These are phyloP conservation scores for Caenorhabditis sp. DNA, from an alignment of 2,888 invertebrate genomes.

Conservation along the genomic window DNA sequence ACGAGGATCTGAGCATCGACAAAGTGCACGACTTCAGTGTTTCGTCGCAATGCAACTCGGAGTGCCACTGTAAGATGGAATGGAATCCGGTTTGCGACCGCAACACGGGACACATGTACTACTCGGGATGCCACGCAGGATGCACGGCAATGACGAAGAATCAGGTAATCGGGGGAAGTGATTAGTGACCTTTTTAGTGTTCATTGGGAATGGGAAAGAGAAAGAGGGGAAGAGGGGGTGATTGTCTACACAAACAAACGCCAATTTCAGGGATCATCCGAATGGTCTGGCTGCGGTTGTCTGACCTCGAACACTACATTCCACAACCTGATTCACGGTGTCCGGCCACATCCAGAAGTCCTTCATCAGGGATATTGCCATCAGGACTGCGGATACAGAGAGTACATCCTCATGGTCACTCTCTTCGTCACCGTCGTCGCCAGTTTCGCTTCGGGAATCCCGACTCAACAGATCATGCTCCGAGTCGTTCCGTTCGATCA, in stretches of 20 bases:
- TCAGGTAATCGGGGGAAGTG: conserved; percentile 37
- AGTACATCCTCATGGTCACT: conserved; percentile 78
- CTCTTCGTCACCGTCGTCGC: conserved; percentile 81
- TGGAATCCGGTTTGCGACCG: conserved; percentile 81
- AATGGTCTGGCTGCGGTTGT: conserved; percentile 68
- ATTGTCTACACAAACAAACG: conserved; percentile 6
- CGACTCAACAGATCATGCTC: conserved; percentile 82
- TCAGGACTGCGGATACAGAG: conserved; percentile 76
- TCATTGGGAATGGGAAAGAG: no score
- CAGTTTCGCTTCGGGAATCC: conserved; percentile 82
- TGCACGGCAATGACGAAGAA: conserved; percentile 71
- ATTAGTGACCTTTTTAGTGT: no score
- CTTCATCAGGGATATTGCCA: conserved; percentile 59
- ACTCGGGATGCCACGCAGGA: conserved; percentile 81
- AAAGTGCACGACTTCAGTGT: conserved; percentile 52
- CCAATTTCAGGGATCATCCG: conserved; percentile 54
- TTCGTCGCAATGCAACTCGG: conserved; percentile 70
- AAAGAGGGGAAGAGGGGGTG: no score
- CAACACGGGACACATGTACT: conserved; percentile 75
- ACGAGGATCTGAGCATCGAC: conserved; percentile 71
- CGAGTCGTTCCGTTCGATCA: conserved; percentile 82
- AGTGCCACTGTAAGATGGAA: conserved; percentile 74
- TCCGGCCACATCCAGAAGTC: conserved; percentile 23
- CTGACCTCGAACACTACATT: conserved; percentile 57
- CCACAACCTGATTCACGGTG: conserved; percentile 55